phyloP scores from a whole-genome alignment of 2,113 vertebrate species.

The Anolis sagrei region DNA sequence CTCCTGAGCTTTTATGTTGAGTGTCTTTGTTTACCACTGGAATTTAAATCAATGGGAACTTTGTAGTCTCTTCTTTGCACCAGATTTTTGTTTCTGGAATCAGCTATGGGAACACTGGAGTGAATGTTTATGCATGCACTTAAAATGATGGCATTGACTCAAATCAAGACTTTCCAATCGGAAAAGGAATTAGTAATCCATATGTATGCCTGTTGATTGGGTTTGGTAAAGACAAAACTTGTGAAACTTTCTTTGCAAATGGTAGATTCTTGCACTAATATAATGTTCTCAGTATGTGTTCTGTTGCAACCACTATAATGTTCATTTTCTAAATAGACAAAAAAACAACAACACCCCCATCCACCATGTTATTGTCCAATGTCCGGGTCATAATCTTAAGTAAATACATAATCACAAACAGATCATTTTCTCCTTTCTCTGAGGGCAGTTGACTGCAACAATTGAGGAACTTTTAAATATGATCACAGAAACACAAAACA shows the following conservation, averaged over 20 bases:
- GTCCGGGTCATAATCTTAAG: neutral
- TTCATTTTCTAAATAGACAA: neutral
- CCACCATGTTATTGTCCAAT: neutral
- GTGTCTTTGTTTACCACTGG: accelerated
- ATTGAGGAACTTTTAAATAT: conserved; percentile 42
- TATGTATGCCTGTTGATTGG: conserved; percentile 27
- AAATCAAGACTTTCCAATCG: conserved; percentile 21
- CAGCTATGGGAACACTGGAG: accelerated
- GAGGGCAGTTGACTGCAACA: neutral
- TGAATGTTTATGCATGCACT: accelerated
- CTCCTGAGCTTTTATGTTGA: neutral
- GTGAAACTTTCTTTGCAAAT: conserved; percentile 11
- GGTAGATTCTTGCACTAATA: conserved; percentile 38
- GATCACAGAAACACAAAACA: conserved; percentile 17
- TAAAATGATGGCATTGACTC: accelerated
- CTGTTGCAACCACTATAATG: neutral
- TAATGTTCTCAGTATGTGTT: conserved; percentile 1
- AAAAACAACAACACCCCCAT: accelerated
- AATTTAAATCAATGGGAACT: neutral
- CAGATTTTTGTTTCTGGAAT: neutral
- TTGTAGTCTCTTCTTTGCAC: neutral
- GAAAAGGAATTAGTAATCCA: neutral
- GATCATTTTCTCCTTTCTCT: conserved; percentile 6
- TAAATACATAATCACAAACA: accelerated
- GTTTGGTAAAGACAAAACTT: conserved; percentile 23